Base-by-base conservation (phyloP, 1,140 invertebrate species). In the Oedothorax gibbosus region DNA sequence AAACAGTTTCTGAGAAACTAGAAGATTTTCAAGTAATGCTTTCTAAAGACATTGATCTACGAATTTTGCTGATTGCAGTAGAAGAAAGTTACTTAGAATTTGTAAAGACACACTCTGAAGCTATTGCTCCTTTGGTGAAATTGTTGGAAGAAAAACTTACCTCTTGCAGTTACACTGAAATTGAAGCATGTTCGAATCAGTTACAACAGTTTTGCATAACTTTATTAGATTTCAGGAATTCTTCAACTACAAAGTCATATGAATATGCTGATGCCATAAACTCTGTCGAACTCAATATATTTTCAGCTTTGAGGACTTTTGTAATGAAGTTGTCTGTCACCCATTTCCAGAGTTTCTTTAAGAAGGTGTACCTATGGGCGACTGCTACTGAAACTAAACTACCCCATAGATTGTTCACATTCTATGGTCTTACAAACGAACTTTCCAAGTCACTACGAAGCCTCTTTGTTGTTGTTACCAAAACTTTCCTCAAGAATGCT, bases 321-420 rank as follows among this genome's bases (percentile, higher is more conserved):
- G 93, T 97, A 21, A 90, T 98, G 8, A 97, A 97, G 89, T 89
- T 98, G 18, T 97, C 96, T 12, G 97, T 98, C 89, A 93, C 93
- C 0, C 93, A 93, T 20, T 98, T 98, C 89, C 93, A 95, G 87
- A 95, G 96, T 6, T 92, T 98, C 72, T 97, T 96, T 90, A 94
- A 94, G 85, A 95, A 94, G 88, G 88, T 91, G 87, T 86, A 81
- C 14, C 56, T 50, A 18, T 86, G 80, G 60, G 54, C 77, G 83
- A n/a, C 68, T 35, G 21, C 84, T 66, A 64, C 20, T n/a, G 53
- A 57, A 50, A 20, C 54, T 6, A 68, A 84, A 68, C 6, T 51
- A 5, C 54, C 53, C 56, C 57, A 95, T 94, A 90, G 95, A 88
- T 91, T 93, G 11, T 93, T 96, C 50, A 95, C 94, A 0, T 96